Conservation (phyloP, 2,113 vertebrate species). For the Perccottus glenii region DNA sequence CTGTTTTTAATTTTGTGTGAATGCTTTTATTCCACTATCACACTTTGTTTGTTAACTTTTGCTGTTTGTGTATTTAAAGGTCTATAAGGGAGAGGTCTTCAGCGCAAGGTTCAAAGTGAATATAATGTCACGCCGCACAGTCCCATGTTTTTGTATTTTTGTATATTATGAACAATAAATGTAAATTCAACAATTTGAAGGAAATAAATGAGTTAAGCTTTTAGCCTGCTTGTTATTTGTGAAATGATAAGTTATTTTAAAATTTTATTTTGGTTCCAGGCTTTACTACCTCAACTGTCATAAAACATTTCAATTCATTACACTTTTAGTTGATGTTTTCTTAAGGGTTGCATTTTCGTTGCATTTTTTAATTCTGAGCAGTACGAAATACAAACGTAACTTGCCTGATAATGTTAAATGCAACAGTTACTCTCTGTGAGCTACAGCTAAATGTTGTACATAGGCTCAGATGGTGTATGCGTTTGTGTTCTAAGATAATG, state of each 20-base stretch:
- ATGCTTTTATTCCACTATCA: conserved; percentile 56
- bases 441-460: conserved; percentile 7
- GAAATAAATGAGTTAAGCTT: conserved; percentile 62
- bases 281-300: conserved; percentile 74
- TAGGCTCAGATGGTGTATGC: conserved; percentile 2
- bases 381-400: conserved; percentile 16
- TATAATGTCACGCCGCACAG: conserved; percentile 31
- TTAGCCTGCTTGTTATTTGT: conserved; percentile 45
- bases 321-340: not conserved
- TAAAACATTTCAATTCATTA: conserved; percentile 38
- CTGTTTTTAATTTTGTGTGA: conserved; percentile 57
- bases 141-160: conserved; percentile 57
- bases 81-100: conserved; percentile 41
- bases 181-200: conserved; percentile 55
- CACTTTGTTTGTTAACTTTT: conserved; percentile 37
- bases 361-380: not conserved
- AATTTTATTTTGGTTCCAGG: conserved; percentile 17
- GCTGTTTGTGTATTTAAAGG: conserved; percentile 55
- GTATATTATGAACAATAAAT: conserved; percentile 74
- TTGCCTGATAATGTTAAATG: conserved; percentile 16
- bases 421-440: not conserved
- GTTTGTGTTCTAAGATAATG: conserved; percentile 14
- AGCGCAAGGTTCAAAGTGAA: conserved; percentile 27
- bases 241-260: conserved; percentile 19
- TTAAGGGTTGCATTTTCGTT: not conserved